Evolutionary conservation across 2,888 invertebrate genomes (phyloP).

Genomic region (Timema cristinae): DNA sequence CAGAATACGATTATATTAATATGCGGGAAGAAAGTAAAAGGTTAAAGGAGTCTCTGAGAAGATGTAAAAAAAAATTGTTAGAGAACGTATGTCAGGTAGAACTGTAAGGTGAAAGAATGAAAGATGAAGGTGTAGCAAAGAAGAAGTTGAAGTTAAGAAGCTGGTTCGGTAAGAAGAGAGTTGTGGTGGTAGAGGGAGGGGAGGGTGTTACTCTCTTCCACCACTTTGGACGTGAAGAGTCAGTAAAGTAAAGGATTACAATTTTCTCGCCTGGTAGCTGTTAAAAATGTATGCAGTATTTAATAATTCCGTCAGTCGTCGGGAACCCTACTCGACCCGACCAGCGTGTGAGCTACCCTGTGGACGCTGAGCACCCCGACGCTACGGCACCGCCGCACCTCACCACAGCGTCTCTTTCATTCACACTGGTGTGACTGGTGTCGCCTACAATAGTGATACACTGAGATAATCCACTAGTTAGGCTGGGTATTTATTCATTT

Average conservation of each 20-base stretch:
- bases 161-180: conserved; percentile 20
- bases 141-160: conserved; percentile 17
- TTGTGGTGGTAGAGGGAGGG: too few species aligned
- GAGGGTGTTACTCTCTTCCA: background rate
- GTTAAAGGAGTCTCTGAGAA: too few species aligned
- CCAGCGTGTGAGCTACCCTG: background rate
- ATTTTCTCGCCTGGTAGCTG: conserved; percentile 29
- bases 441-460: too few species aligned
- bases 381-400: too few species aligned
- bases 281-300: conserved; percentile 31
- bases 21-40: too few species aligned
- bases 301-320: conserved; percentile 31
- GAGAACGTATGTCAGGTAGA: background rate
- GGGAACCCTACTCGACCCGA: conserved; percentile 21
- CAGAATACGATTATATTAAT: too few species aligned
- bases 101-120: conserved; percentile 1
- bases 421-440: too few species aligned
- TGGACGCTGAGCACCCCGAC: too few species aligned
- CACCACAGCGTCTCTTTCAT: too few species aligned
- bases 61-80: too few species aligned
- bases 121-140: conserved; percentile 15
- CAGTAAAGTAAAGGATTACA: conserved; percentile 30
- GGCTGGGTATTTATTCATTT: too few species aligned
- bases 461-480: too few species aligned
- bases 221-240: conserved; percentile 20